Conservation (phyloP, 2,113 vertebrate genomes). For the Zosterops pallidus region DNA sequence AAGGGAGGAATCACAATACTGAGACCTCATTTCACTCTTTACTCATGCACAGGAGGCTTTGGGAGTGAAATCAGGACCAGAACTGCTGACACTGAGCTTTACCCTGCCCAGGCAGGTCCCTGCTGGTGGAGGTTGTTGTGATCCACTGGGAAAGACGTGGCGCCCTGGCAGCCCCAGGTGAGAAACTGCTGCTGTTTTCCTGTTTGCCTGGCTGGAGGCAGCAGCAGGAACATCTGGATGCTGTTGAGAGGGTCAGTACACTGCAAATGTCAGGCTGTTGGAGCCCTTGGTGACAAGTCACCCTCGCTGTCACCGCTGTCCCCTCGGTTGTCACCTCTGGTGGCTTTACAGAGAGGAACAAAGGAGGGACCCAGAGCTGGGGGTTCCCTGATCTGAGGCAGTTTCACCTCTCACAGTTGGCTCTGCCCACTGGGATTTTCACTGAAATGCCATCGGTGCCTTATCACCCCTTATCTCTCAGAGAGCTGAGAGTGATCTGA, state of each 20-base stretch:
- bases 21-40: not conserved
- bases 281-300: not conserved
- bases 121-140: not conserved
- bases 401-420: not conserved
- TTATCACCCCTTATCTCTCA: not conserved
- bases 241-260: not conserved
- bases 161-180: not conserved
- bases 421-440: not conserved
- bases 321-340: not conserved
- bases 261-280: not conserved
- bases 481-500: not conserved
- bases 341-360: not conserved
- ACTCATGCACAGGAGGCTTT: not conserved
- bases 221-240: not conserved
- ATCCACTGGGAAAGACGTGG: not conserved
- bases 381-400: not conserved
- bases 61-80: not conserved
- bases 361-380: rapidly evolving
- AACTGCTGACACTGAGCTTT: not conserved
- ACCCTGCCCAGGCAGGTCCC: not conserved
- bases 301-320: not conserved
- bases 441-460: not conserved
- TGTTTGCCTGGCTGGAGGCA: not conserved
- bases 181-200: not conserved
- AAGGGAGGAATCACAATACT: not conserved